These are phyloP conservation scores for Salmo trutta DNA, from an alignment of 2,797 vertebrate species.

Conservation along the genomic window DNA sequence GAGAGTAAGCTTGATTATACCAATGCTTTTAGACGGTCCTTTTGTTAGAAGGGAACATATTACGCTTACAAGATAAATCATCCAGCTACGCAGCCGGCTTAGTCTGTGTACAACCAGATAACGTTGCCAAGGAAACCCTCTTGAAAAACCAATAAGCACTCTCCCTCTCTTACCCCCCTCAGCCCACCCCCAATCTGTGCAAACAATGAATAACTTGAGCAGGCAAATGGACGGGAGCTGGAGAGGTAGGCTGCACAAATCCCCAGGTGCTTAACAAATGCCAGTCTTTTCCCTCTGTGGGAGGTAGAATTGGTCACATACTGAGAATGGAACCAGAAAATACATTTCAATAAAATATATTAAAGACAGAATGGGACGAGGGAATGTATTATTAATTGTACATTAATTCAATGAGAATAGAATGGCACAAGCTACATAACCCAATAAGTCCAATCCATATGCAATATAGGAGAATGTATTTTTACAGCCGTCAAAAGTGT, in stretches of 20 bases:
- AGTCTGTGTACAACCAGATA: conserved; percentile 78
- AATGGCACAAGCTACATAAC: conserved; percentile 32
- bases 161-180: conserved; percentile 20
- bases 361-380: background rate
- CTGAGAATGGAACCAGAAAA: conserved; percentile 51
- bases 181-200: conserved; percentile 53
- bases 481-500: conserved; percentile 54
- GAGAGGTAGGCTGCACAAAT: conserved; percentile 57
- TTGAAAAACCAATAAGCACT: conserved; percentile 65
- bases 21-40: conserved; percentile 58
- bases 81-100: conserved; percentile 59
- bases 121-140: conserved; percentile 80
- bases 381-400: conserved; percentile 10
- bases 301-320: conserved; percentile 50
- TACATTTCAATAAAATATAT: background rate
- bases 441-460: conserved; percentile 59
- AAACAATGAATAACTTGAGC: conserved; percentile 77
- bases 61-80: conserved; percentile 71
- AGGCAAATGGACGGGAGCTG: conserved; percentile 39
- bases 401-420: conserved; percentile 47
- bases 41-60: conserved; percentile 66
- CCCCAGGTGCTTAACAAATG: conserved; percentile 62
- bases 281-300: conserved; percentile 25
- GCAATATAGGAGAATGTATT: conserved; percentile 49
- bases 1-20: conserved; percentile 65